Evolutionary conservation across 2,888 invertebrate species (phyloP), one percentile per base, ranked within the genome.

Genomic region (Sinhomidia bicolor): DNA sequence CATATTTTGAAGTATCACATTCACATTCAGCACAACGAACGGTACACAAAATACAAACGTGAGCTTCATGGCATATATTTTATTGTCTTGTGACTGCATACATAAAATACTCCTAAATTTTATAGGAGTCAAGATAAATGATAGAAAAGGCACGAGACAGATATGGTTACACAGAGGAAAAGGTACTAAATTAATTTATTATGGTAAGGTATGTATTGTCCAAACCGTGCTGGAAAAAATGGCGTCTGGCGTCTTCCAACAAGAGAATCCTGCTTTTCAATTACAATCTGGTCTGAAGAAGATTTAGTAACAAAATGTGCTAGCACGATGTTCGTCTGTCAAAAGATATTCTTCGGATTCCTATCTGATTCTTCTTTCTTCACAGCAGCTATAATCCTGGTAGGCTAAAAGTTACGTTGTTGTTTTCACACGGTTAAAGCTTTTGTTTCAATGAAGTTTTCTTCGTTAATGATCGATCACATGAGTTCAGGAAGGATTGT

Each of bases 41-140:
- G 26, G 10, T n/a, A n/a, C n/a, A n/a, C n/a, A 23, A 65, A 65
- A 65, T 65, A 23, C 74, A 17, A 20, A 54, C 32, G 14, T 57
- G 79, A 79, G 79, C 79, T 79, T 79, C 79, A 79, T 36, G 79
- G 60, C 57, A 54, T 79, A 60, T 60, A 79, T 36, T 79, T 60
- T 65, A 65, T 65, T 65, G 17, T 26, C 54, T 82, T 89, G 89
- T 89, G 89, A 89, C 89, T 86, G 89, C 89, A 82, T 89, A 89
- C 89, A 89, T 79, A 71, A 74, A 32, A 29, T 68, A 65, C 78
- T 62, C 41, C 41, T 36, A 10, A 32, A 65, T 32, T 32, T 26
- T 10, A 20, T 32, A 17, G 32, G 29, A 68, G 36, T 5, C n/a
- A 36, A 36, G 3, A 68, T 36, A 68, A 12, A 54, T 54, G 54